Percentiles rank a stretch among this genome's conserved stretches.
Evolutionary conservation across 2,113 vertebrate genomes (phyloP).

Genomic region (Perca flavescens): DNA sequence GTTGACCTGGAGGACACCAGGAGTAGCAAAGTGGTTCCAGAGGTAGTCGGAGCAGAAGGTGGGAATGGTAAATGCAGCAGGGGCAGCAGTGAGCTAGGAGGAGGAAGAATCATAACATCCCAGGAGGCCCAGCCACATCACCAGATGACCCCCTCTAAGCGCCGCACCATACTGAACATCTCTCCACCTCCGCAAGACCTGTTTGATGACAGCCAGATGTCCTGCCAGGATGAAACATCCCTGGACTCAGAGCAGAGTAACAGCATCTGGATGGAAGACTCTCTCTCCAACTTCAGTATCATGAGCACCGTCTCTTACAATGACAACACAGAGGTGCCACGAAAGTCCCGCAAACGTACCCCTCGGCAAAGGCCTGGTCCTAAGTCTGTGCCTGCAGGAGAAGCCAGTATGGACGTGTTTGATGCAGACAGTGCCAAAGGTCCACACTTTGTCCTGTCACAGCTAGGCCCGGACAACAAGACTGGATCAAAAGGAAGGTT

Average conservation of each 20-base stretch:
- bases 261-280: slow-evolving; percentile 99
- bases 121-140: slow-evolving; percentile 88
- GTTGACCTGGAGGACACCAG: slow-evolving; percentile 88
- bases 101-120: slow-evolving; percentile 83
- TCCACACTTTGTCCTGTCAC: slow-evolving; percentile 98
- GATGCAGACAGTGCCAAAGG: slow-evolving; percentile 99
- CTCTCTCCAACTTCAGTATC: slow-evolving; percentile 97
- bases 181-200: slow-evolving; percentile 98
- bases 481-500: slow-evolving; percentile 92
- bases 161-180: slow-evolving; percentile 96
- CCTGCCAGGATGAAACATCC: slow-evolving; percentile 94
- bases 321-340: slow-evolving; percentile 98
- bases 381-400: slow-evolving; percentile 88
- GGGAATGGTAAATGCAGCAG: slow-evolving; percentile 57
- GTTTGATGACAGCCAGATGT: slow-evolving; percentile 97
- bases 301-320: slow-evolving; percentile 97
- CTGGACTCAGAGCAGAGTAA: slow-evolving; percentile 97
- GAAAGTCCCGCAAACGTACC: slow-evolving; percentile 98
- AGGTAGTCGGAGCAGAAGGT: slow-evolving; percentile 66
- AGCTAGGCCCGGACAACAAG: slow-evolving; percentile 96
- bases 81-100: slow-evolving; percentile 61
- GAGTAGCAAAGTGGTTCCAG: slow-evolving; percentile 84
- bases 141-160: slow-evolving; percentile 92
- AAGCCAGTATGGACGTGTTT: slow-evolving; percentile 97
- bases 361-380: slow-evolving; percentile 97